Evolutionary conservation across 2,113 vertebrate species (phyloP).

Genomic region (Setophaga petechia): DNA sequence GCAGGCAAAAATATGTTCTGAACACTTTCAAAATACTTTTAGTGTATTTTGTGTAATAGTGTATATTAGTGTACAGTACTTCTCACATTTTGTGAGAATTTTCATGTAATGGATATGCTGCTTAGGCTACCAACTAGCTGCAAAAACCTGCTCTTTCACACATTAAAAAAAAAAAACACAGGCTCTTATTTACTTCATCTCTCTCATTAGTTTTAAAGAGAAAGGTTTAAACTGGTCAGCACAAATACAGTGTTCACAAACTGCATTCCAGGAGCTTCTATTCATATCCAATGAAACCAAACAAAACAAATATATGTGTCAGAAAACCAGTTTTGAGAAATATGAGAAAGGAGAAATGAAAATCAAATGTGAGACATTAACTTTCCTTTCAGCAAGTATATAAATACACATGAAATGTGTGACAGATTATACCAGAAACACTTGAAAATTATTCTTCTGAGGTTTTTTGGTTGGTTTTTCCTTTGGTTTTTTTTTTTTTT

Average conservation of each 20-base stretch:
- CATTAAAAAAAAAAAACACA: neutral
- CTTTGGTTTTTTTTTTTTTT: neutral
- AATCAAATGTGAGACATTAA: neutral
- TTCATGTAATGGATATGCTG: neutral
- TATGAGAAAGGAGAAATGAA: neutral
- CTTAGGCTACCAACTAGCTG: neutral
- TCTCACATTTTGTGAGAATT: neutral
- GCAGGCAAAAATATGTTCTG: neutral
- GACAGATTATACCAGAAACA: neutral
- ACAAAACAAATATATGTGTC: neutral
- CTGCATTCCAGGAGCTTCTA: neutral
- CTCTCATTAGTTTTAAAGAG: neutral
- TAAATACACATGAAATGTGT: neutral
- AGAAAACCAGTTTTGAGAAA: neutral
- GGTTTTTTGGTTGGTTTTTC: neutral
- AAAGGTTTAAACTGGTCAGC: neutral
- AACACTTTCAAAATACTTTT: neutral
- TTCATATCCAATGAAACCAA: neutral
- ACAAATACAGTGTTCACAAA: slow-evolving; percentile 1
- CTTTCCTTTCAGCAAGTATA: neutral
- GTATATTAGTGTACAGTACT: too few species aligned
- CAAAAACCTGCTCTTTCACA: neutral
- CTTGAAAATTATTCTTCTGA: neutral
- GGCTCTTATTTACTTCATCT: neutral
- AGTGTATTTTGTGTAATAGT: too few species aligned